Conservation (phyloP, 2,888 invertebrate species). For the Tinea trinotella region DNA sequence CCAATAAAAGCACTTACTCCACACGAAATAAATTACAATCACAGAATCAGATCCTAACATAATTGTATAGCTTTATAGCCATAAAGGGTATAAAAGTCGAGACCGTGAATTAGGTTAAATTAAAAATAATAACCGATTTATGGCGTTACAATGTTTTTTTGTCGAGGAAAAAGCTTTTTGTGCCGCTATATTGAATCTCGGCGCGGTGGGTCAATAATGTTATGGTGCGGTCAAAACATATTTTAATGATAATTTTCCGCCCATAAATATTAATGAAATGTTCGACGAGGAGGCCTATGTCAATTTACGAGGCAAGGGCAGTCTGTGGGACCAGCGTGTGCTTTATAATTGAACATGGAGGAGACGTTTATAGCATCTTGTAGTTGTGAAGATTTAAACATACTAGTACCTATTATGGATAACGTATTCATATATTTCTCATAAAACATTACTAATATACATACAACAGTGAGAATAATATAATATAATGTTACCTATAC, state of each 20-base stretch:
- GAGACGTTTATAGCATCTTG: constrained; percentile 10
- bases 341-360: constrained; percentile 11
- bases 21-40: neutral
- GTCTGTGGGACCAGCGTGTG: neutral
- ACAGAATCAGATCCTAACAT: neutral
- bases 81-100: neutral
- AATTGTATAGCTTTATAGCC: neutral
- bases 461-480: neutral
- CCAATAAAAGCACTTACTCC: constrained; percentile 1
- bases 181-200: constrained; percentile 29
- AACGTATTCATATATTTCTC: neutral
- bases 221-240: constrained; percentile 47
- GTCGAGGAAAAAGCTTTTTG: constrained; percentile 6
- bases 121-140: constrained; percentile 19
- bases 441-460: neutral
- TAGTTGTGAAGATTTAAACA: neutral
- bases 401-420: neutral
- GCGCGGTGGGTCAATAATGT: constrained; percentile 41
- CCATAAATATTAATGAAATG: constrained; percentile 64
- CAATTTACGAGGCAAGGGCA: constrained; percentile 17
- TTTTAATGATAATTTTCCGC: constrained; percentile 62
- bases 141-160: constrained; percentile 8
- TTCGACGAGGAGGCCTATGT: constrained; percentile 33
- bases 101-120: constrained; percentile 12
- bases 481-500: neutral